Percentiles rank a stretch among this genome's conserved stretches.
phyloP scores from a whole-genome alignment of 30 jellyfish, hydroid and myxozoan genomes.

The Pelagia noctiluca region DNA sequence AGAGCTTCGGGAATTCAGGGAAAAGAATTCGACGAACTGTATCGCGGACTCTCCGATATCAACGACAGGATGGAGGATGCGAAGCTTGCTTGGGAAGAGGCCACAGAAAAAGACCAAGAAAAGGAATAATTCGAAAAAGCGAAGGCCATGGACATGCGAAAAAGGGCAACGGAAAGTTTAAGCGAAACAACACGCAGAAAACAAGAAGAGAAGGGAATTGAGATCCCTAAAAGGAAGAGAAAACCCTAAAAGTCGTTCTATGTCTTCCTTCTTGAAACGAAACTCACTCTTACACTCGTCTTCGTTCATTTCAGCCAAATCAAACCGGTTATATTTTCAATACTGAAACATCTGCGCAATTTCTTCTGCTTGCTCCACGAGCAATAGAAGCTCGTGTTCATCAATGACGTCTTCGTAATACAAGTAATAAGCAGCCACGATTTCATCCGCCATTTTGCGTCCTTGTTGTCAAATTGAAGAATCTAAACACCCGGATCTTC shows the following conservation, averaged over 20 bases:
- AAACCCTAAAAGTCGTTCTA: slow-evolving; percentile 11
- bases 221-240: too few species aligned
- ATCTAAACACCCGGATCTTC: neutral
- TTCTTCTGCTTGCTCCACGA: neutral
- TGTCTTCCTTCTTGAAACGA: slow-evolving; percentile 53
- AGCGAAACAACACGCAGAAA: slow-evolving; percentile 43
- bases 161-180: slow-evolving; percentile 51
- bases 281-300: slow-evolving; percentile 52
- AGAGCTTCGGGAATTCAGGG: slow-evolving; percentile 68
- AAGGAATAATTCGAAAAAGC: slow-evolving; percentile 17
- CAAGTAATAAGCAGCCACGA: neutral
- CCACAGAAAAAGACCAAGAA: slow-evolving; percentile 36
- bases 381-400: slow-evolving; percentile 29
- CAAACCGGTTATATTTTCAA: slow-evolving; percentile 32
- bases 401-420: slow-evolving; percentile 34
- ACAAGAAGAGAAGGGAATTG: slow-evolving; percentile 27
- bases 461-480: neutral
- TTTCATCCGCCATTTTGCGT: neutral
- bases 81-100: too few species aligned
- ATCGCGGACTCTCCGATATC: too few species aligned
- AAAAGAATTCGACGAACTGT: slow-evolving; percentile 59
- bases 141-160: slow-evolving; percentile 51
- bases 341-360: slow-evolving; percentile 42
- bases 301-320: slow-evolving; percentile 24
- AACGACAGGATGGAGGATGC: too few species aligned